These are phyloP conservation scores for Dreissena rostriformis DNA, from an alignment of 1,140 invertebrate species.

Conservation along the genomic window DNA sequence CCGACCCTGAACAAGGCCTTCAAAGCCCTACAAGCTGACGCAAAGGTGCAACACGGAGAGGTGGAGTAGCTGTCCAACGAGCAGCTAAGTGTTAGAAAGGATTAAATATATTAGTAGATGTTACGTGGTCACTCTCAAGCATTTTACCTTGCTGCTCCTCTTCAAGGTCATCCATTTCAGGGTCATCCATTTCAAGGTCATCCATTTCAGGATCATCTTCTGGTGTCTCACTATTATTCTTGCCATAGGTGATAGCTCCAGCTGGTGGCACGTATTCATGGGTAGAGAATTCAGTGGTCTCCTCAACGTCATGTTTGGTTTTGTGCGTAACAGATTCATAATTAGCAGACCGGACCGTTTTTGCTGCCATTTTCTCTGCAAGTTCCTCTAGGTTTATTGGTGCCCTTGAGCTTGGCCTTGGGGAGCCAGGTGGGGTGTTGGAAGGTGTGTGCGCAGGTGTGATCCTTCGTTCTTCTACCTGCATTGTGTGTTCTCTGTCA, in stretches of 20 bases:
- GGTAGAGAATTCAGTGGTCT: constrained; percentile 33
- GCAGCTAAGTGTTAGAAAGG: no score
- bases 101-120: no score
- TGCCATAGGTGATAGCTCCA: neutral
- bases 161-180: no score
- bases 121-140: no score
- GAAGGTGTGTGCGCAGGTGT: constrained; percentile 59
- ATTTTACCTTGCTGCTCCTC: no score
- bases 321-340: constrained; percentile 48
- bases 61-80: no score
- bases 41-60: no score
- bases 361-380: constrained; percentile 53
- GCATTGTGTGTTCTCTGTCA: constrained; percentile 30
- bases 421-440: constrained; percentile 39
- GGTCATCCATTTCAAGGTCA: no score
- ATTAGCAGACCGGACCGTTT: constrained; percentile 55
- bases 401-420: constrained; percentile 33
- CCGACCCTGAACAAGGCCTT: no score
- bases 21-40: no score
- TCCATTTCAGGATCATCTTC: no score
- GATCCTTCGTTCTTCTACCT: constrained; percentile 55
- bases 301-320: constrained; percentile 53
- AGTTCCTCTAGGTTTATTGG: constrained; percentile 49
- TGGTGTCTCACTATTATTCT: no score
- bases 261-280: constrained; percentile 31